These are phyloP conservation scores for Tenebrio molitor DNA, from an alignment of 1,140 invertebrate species.

Conservation along the genomic window DNA sequence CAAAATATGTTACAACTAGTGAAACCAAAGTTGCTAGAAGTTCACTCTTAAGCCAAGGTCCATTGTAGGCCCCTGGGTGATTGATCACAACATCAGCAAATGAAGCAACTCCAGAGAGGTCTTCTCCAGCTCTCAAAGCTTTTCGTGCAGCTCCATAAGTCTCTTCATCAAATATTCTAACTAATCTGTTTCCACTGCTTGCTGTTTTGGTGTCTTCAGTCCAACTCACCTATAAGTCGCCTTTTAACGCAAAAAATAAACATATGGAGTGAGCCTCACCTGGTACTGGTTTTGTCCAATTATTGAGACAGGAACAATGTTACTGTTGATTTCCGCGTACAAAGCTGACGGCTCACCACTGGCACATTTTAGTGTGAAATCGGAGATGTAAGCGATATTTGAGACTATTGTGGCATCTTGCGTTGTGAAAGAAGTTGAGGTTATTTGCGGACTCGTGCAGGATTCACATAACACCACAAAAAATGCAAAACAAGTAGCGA, in stretches of 20 bases:
- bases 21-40: conserved; percentile 86
- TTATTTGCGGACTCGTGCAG: conserved; percentile 76
- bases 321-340: conserved; percentile 89
- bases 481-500: conserved; percentile 17
- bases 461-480: conserved; percentile 48
- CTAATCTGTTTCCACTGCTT: conserved; percentile 81
- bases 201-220: conserved; percentile 88
- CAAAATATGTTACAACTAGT: conserved; percentile 87
- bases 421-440: conserved; percentile 84
- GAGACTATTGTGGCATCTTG: conserved; percentile 91
- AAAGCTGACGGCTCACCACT: conserved; percentile 76
- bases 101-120: conserved; percentile 78
- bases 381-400: conserved; percentile 83
- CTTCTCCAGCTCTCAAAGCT: conserved; percentile 78
- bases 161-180: conserved; percentile 93
- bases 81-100: conserved; percentile 82
- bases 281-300: conserved; percentile 84
- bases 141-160: conserved; percentile 87
- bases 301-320: conserved; percentile 83
- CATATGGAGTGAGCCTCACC: conserved; percentile 67
- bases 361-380: conserved; percentile 80
- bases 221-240: conserved; percentile 85
- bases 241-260: conserved; percentile 17
- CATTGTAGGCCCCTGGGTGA: conserved; percentile 90
- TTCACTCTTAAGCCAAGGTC: conserved; percentile 94